Base-by-base conservation (phyloP, 2,113 vertebrate species). In the Picathartes gymnocephalus region DNA sequence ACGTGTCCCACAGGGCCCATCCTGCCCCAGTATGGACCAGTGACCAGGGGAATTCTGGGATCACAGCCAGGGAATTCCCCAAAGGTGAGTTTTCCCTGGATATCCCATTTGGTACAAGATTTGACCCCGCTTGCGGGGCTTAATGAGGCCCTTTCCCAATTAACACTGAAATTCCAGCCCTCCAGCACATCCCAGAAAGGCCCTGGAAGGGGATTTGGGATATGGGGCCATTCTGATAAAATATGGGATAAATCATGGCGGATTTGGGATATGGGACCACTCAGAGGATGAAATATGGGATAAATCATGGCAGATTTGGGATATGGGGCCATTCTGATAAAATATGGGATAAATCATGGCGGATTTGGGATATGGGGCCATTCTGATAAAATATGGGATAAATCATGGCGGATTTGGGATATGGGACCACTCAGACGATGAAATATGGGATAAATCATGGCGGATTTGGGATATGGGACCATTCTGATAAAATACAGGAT, bases 121-220 rank as follows among this genome's bases (percentile, higher is more conserved):
- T 22, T 14, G 76, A 44, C 8, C 47, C 14, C 11, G 1, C 11
- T 53, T 2, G 0, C 0, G 2, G 27, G 5, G 27, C 2, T 35
- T 40, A 50, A 64, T 1, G 9, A 42, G 47, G 19, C 15, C 31
- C 25, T 44, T 51, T 35, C 60, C 39, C 39, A 53, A 65, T 65
- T 65, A 65, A 65, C 31, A 11, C 11, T 5, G 0, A 11, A 64
- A 17, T 51, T 51, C 13, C 18, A 6, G 15, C 24, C 47, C 30
- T 27, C 10, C 57, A 13, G 35, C 17, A 27, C 45, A 39, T 39
- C 39, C 39, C 39, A 39, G 39, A 39, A 39, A 48, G 35, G 13
- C 1, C 19, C 58, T 64, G 37, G 47, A 23, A n/a, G 11, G 33
- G 9, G 11, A 42, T 51, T 62, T 62, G 45, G 72, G 72, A 39